Evolutionary conservation across 2,113 vertebrate genomes (phyloP).

Genomic region (Lepidothrix coronata): DNA sequence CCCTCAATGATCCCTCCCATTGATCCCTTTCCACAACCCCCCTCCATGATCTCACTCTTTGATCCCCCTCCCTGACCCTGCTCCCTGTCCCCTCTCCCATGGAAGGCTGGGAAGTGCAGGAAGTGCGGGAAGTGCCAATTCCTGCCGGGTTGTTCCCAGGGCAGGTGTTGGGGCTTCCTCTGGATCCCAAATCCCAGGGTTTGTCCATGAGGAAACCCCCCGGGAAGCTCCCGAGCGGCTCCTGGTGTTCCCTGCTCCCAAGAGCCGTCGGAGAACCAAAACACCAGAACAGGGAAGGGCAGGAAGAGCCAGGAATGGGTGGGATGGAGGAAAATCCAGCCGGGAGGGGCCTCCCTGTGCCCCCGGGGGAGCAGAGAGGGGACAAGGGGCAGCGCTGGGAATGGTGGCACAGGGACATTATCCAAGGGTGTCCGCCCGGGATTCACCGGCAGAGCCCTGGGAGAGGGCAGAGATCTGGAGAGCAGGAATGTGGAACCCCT

Average conservation of each 20-base stretch:
- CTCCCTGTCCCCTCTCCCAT: too few relatives aligned
- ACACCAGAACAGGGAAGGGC: not conserved
- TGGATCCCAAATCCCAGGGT: not conserved
- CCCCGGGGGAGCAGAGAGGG: not conserved
- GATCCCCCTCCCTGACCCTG: too few relatives aligned
- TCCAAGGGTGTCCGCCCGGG: not conserved
- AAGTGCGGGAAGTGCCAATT: not conserved
- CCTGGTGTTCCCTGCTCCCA: not conserved
- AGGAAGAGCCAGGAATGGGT: fast-evolving
- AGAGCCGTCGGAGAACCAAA: not conserved
- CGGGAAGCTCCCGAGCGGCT: not conserved
- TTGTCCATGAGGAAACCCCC: fast-evolving
- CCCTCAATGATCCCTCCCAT: too few relatives aligned
- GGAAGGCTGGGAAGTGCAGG: too few relatives aligned
- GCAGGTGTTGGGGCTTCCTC: not conserved
- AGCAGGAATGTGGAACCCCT: not conserved
- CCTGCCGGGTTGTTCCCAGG: not conserved
- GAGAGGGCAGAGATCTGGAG: not conserved
- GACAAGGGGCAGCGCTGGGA: not conserved
- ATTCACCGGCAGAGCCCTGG: not conserved
- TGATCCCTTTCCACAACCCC: too few relatives aligned
- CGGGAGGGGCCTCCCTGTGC: not conserved
- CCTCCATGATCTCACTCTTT: too few relatives aligned
- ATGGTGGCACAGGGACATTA: fast-evolving
- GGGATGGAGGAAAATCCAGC: not conserved